Conservation (phyloP, 2,113 vertebrate genomes). For the Neodon shergylaensis region DNA sequence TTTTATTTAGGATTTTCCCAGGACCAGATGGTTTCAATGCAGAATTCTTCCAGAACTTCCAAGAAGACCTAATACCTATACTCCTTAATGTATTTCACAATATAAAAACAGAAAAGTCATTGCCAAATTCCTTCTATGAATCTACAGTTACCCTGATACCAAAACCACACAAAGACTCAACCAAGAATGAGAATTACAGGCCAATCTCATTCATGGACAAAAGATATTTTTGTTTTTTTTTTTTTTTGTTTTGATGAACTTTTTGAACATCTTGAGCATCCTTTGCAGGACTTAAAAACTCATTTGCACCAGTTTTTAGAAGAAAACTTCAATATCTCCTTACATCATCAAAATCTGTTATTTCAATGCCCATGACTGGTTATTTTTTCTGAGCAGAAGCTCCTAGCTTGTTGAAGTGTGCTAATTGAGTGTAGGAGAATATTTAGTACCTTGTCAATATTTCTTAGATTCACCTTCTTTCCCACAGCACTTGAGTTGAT, state of each 20-base stretch:
- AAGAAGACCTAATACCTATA: too few species aligned
- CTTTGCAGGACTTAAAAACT: background rate
- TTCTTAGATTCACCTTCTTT: background rate
- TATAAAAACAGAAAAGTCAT: too few species aligned
- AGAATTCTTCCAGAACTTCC: too few species aligned
- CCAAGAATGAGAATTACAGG: too few species aligned
- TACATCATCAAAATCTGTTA: slow-evolving; percentile 97
- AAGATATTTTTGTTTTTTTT: background rate
- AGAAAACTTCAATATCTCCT: slow-evolving; percentile 91
- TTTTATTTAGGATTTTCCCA: too few species aligned
- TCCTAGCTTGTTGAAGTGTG: slow-evolving; percentile 94
- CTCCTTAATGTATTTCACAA: too few species aligned
- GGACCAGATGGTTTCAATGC: too few species aligned
- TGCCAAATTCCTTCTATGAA: too few species aligned
- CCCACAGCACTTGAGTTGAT: background rate
- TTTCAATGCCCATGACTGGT: slow-evolving; percentile 96
- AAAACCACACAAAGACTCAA: too few species aligned
- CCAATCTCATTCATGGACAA: too few species aligned
- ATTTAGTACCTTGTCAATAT: background rate
- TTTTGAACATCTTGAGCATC: background rate
- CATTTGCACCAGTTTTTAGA: background rate
- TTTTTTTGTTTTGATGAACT: background rate
- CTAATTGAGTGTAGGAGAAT: slow-evolving; percentile 85
- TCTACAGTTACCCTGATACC: too few species aligned
- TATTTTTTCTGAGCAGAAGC: slow-evolving; percentile 96